phyloP scores from a whole-genome alignment of 2,797 vertebrate genomes.

The Mycteria americana region DNA sequence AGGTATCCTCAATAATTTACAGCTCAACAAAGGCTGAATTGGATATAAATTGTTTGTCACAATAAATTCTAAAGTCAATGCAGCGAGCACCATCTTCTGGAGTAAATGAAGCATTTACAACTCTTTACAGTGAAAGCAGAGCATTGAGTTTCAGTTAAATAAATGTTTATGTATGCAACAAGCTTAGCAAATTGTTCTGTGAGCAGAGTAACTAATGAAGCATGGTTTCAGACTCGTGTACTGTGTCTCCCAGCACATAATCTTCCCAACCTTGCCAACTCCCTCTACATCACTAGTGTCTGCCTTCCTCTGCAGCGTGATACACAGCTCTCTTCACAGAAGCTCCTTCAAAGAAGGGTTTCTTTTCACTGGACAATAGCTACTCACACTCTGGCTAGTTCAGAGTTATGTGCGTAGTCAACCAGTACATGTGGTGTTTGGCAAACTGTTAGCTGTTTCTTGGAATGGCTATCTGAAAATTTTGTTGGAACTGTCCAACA shows the following conservation, averaged over 20 bases:
- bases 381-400: background rate
- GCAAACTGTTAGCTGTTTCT: background rate
- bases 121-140: background rate
- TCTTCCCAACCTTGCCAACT: background rate
- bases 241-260: background rate
- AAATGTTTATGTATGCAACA: background rate
- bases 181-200: background rate
- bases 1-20: constrained; percentile 73
- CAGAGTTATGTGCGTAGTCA: background rate
- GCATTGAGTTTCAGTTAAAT: background rate
- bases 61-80: constrained; percentile 44
- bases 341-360: background rate
- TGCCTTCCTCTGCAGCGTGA: fast-evolving
- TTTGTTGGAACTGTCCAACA: background rate
- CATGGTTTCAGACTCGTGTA: background rate
- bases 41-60: constrained; percentile 22
- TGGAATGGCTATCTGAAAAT: background rate
- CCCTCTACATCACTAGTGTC: background rate
- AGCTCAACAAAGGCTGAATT: constrained; percentile 42
- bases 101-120: background rate
- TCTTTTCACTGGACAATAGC: background rate
- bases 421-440: background rate
- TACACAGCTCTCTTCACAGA: background rate
- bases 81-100: constrained; percentile 81
- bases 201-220: background rate